Evolutionary conservation across 1,140 invertebrate species (phyloP).

Genomic region (Bombus pascuorum): DNA sequence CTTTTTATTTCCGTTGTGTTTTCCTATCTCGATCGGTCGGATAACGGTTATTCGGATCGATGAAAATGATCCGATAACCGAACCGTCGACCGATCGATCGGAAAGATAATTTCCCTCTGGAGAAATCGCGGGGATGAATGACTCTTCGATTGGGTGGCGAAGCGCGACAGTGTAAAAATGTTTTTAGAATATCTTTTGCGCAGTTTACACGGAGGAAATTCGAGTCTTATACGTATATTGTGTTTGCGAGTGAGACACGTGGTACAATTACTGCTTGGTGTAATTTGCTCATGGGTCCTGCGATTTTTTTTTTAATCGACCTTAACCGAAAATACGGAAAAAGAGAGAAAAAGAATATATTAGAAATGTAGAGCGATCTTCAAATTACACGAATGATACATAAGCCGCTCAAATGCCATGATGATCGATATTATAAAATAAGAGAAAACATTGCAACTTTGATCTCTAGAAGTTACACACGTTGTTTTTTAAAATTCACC

Average conservation of each 20-base stretch:
- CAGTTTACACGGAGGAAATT: constrained; percentile 1
- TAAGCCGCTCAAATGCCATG: no score
- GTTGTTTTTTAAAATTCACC: no score
- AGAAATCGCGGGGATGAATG: constrained; percentile 4
- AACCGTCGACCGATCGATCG: background rate
- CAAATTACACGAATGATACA: no score
- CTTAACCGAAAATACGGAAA: background rate
- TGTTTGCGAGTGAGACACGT: constrained; percentile 8
- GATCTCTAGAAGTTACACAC: no score
- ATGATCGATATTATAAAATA: no score
- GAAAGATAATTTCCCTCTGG: background rate
- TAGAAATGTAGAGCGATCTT: background rate
- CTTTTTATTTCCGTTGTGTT: background rate
- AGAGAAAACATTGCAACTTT: no score
- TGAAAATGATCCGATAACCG: background rate
- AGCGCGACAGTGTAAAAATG: constrained; percentile 36
- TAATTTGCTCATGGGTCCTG: background rate
- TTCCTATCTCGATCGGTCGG: background rate
- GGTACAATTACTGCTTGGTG: constrained; percentile 18
- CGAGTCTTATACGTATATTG: constrained; percentile 41
- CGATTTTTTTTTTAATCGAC: background rate
- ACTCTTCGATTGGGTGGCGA: background rate
- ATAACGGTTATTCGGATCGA: background rate
- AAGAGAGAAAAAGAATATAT: background rate
- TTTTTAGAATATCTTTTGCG: constrained; percentile 52